phyloP scores from a whole-genome alignment of 1,140 invertebrate genomes.

The Chelonus insularis region DNA sequence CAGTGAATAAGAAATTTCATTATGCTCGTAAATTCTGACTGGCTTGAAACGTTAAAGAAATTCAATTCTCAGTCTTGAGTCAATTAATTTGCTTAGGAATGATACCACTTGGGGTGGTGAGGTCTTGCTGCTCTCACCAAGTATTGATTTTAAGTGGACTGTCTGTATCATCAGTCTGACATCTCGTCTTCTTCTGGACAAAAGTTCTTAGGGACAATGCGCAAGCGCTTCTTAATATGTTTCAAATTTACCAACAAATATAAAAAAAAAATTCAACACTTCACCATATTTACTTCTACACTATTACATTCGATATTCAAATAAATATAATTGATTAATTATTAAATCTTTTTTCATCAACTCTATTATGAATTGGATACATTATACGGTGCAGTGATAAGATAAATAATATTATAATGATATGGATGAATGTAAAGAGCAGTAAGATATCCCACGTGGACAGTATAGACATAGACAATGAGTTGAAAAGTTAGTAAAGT shows the following conservation, averaged over 20 bases:
- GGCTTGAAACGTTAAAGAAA: constrained; percentile 41
- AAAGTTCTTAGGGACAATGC: constrained; percentile 46
- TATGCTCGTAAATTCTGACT: neutral
- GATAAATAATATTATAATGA: too few relatives aligned
- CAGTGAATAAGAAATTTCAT: constrained; percentile 16
- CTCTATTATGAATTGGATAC: too few relatives aligned
- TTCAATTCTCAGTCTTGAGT: constrained; percentile 50
- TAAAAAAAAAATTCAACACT: neutral
- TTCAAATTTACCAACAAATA: neutral
- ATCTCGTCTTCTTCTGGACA: constrained; percentile 54
- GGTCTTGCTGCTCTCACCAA: constrained; percentile 48
- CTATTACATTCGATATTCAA: too few relatives aligned
- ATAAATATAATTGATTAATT: too few relatives aligned
- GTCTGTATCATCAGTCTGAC: constrained; percentile 53
- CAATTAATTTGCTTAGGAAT: constrained; percentile 60
- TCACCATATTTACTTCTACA: too few relatives aligned
- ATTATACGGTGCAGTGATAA: too few relatives aligned
- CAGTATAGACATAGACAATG: constrained; percentile 55
- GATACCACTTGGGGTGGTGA: constrained; percentile 47
- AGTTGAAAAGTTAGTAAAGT: constrained; percentile 55
- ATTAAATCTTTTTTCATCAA: too few relatives aligned
- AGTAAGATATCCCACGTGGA: constrained; percentile 49
- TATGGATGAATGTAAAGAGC: constrained; percentile 13
- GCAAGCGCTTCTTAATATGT: constrained; percentile 41
- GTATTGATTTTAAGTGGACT: constrained; percentile 61